Evolutionary conservation across 2,797 vertebrate species (phyloP).

Genomic region (Acanthis flammea): DNA sequence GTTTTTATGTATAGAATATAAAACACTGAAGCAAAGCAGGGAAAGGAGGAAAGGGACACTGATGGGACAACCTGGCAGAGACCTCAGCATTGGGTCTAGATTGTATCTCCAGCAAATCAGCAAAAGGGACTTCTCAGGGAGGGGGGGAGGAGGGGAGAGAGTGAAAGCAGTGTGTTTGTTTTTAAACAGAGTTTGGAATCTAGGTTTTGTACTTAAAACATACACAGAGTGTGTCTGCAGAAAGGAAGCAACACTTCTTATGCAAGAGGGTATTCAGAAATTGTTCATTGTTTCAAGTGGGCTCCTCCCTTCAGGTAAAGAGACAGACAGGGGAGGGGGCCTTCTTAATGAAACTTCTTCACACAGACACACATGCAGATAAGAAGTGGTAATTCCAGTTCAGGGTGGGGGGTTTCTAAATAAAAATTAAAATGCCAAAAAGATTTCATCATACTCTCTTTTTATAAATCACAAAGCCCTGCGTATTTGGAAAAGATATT

Average conservation of each 20-base stretch:
- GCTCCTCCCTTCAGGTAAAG: not conserved
- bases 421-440: not conserved
- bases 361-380: not conserved
- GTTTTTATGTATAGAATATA: not conserved
- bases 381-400: conserved; percentile 11
- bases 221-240: not conserved
- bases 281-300: not conserved
- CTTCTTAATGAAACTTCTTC: not conserved
- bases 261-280: not conserved
- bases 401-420: not conserved
- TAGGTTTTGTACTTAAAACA: not conserved
- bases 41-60: not conserved
- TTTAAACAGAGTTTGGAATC: not conserved
- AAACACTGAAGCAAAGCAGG: not conserved
- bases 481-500: not conserved
- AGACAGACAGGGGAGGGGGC: not conserved
- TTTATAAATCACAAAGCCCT: not conserved
- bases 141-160: not conserved
- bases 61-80: not conserved
- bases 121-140: not conserved
- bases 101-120: not conserved
- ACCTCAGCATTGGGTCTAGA: not conserved
- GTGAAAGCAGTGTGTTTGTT: not conserved
- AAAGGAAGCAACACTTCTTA: not conserved
- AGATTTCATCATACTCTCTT: not conserved